Base-by-base conservation (phyloP, 2,888 invertebrate species). In the Xestia c-nigrum region DNA sequence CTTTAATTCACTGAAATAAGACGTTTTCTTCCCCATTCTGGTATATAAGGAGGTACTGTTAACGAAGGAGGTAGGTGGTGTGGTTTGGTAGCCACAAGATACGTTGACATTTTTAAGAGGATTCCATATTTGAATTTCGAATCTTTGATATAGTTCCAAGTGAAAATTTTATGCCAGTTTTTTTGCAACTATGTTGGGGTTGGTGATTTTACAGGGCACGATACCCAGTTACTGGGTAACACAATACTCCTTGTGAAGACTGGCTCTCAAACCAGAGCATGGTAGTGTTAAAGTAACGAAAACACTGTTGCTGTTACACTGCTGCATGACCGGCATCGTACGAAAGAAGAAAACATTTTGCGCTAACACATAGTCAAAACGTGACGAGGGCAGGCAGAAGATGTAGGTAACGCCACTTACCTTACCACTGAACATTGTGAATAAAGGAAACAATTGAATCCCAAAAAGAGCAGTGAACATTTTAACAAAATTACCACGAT, bases 1-100 rank as follows among this genome's bases (percentile, higher is more conserved):
- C 92, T 93, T 90, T 92, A 93, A 92, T 93, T 90, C 90, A 82
- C 81, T 83, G 90, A 93, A 93, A 94, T 94, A 90, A 94, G 93
- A 91, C 91, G 91, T 92, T 92, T 89, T 88, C 90, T 92, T 91
- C 91, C 90, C 89, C 83, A 81, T 89, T 89, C 85, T 83, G 74
- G 85, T 90, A 87, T 90, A 87, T 89, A 89, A 89, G 79, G 71
- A 85, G 82, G 80, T 82, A 85, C 80, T 24, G 67, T 76, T 24
- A 19, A 10, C 72, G 31, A 72, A 72, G 1, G 14, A 67, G 70
- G 31, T 84, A 16, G 61, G 68, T 76, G 14, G 19, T 19, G 24
- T n/a, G 64, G 40, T 21, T 7, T 38, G 6, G 24, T 57, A 4
- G 7, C 1, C 12, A 69, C 19, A 24, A 19, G 14, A 3, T 50